Evolutionary conservation across 2,113 vertebrate genomes (phyloP).

Genomic region (Heterochromis multidens): DNA sequence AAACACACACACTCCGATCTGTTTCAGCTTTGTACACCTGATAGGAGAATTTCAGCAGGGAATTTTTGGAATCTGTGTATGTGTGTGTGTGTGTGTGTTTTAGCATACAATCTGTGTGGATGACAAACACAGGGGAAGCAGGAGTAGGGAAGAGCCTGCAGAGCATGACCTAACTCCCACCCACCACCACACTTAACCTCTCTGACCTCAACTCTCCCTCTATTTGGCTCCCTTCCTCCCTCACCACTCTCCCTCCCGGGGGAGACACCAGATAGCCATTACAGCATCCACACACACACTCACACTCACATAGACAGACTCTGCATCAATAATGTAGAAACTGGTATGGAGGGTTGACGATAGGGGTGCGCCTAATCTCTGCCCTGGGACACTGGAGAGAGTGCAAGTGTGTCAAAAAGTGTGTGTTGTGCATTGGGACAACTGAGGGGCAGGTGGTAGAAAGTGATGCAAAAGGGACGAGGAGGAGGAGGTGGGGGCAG

Average conservation of each 20-base stretch:
- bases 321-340: constrained; percentile 77
- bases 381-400: constrained; percentile 70
- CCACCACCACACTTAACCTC: constrained; percentile 75
- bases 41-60: constrained; percentile 10
- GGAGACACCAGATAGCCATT: constrained; percentile 80
- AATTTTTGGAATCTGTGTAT: constrained; percentile 35
- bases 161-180: constrained; percentile 58
- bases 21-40: constrained; percentile 12
- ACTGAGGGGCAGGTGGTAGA: constrained; percentile 58
- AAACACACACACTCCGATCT: neutral
- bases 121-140: constrained; percentile 9
- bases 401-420: constrained; percentile 47
- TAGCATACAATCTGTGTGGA: neutral
- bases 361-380: constrained; percentile 75
- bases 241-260: constrained; percentile 35
- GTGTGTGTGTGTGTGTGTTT: neutral
- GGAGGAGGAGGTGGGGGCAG: constrained; percentile 4
- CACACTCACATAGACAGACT: constrained; percentile 1
- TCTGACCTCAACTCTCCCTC: constrained; percentile 70
- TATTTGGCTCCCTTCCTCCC: constrained; percentile 39
- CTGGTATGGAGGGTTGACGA: constrained; percentile 57
- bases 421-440: constrained; percentile 36
- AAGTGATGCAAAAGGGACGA: constrained; percentile 46
- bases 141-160: constrained; percentile 13
- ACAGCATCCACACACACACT: constrained; percentile 51